Evolutionary conservation across 2,113 vertebrate genomes (phyloP).

Genomic region (Macrotis lagotis): DNA sequence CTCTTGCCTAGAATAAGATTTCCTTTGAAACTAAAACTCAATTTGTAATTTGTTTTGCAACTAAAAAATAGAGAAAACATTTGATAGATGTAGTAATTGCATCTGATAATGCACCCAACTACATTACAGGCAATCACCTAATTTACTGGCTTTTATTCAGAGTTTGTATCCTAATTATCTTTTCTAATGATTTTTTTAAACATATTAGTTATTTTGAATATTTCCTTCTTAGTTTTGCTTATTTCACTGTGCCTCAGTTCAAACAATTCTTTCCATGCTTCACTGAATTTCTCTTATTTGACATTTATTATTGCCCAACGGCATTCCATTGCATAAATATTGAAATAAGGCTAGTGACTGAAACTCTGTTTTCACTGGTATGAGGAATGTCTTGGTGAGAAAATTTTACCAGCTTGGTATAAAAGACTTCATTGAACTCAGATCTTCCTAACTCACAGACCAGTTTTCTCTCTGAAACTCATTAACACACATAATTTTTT

Average conservation of each 20-base stretch:
- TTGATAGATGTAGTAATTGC: neutral
- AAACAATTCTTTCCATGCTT: neutral
- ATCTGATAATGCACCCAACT: neutral
- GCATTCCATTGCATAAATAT: neutral
- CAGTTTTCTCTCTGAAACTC: neutral
- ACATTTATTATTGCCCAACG: neutral
- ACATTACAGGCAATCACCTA: neutral
- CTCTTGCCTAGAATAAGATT: too few species aligned
- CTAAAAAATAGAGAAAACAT: neutral
- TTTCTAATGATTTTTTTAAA: neutral
- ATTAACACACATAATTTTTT: neutral
- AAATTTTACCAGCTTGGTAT: neutral
- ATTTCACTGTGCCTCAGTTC: neutral
- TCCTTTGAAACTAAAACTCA: neutral
- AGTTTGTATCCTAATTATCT: neutral
- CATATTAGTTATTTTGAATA: neutral
- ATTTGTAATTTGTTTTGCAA: neutral
- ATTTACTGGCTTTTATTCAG: neutral
- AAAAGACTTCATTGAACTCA: too few species aligned
- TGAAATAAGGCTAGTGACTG: neutral
- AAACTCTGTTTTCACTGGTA: neutral
- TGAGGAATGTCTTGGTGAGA: neutral
- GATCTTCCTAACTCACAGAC: neutral
- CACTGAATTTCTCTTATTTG: neutral
- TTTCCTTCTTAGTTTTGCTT: neutral